These are phyloP conservation scores for Lophura nycthemera DNA, from an alignment of 2,113 vertebrate genomes.

Conservation along the genomic window DNA sequence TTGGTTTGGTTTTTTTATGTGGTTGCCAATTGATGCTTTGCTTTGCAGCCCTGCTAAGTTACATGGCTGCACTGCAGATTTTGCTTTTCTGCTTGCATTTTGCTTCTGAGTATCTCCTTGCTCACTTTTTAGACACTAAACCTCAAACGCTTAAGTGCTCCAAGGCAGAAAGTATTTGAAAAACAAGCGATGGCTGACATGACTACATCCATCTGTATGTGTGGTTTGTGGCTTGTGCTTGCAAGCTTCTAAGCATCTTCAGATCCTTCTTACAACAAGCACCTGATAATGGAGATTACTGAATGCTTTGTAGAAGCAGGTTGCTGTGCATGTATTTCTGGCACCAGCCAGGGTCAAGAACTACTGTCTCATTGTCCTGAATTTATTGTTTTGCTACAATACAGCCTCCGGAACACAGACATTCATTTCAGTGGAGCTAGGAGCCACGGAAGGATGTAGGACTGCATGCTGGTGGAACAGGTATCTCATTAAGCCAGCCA, in stretches of 20 bases:
- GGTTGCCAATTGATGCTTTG: neutral
- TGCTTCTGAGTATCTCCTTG: neutral
- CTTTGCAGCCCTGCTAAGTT: neutral
- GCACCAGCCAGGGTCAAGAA: neutral
- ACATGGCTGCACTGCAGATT: neutral
- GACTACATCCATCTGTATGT: neutral
- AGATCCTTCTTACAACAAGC: neutral
- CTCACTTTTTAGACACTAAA: neutral
- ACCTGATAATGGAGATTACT: neutral
- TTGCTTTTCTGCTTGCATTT: neutral
- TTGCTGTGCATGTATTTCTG: neutral
- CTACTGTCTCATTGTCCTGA: neutral
- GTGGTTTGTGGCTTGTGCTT: neutral
- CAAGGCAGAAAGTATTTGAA: neutral
- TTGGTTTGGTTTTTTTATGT: neutral
- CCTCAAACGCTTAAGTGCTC: neutral
- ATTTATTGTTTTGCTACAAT: neutral
- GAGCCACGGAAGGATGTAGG: neutral
- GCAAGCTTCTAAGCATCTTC: neutral
- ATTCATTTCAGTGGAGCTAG: neutral
- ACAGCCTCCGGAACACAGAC: neutral
- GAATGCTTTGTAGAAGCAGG: neutral
- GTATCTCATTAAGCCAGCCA: neutral
- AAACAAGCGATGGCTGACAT: neutral
- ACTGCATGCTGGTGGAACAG: neutral